A percentile compares a stretch with the other conserved stretches of the same genome.
Conservation (phyloP, 2,888 invertebrate species). For the Tetragnatha montana region DNA sequence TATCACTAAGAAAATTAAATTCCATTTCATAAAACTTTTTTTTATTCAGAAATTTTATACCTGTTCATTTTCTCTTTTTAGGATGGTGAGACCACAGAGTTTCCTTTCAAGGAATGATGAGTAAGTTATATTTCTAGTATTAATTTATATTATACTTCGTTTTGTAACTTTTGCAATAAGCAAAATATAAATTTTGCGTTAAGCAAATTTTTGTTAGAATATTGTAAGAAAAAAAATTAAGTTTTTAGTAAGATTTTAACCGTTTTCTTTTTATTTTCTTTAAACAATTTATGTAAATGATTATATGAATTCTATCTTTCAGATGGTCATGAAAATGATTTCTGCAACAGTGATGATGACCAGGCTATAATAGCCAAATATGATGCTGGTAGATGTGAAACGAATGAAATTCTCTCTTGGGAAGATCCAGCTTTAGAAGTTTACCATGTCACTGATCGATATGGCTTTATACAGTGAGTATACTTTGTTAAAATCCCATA, state of each 20-base stretch:
- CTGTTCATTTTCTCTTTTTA: slow-evolving; percentile 1
- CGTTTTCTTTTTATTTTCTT: too few relatives aligned
- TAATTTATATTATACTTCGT: neutral
- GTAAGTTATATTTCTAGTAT: slow-evolving; percentile 25
- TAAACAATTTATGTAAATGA: too few relatives aligned
- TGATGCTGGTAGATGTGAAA: slow-evolving; percentile 90
- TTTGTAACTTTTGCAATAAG: neutral
- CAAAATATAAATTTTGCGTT: too few relatives aligned
- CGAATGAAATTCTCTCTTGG: slow-evolving; percentile 83
- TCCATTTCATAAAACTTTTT: too few relatives aligned
- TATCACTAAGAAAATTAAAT: too few relatives aligned
- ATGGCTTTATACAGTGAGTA: slow-evolving; percentile 92
- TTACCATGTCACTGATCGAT: slow-evolving; percentile 84
- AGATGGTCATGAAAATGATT: slow-evolving; percentile 62
- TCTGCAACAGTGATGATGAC: slow-evolving; percentile 83
- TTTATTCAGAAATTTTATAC: neutral
- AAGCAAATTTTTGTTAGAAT: too few relatives aligned
- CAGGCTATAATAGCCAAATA: slow-evolving; percentile 94
- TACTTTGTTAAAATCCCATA: neutral
- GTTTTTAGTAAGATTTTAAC: too few relatives aligned
- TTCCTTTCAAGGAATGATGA: slow-evolving; percentile 54
- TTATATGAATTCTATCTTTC: neutral
- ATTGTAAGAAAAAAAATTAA: too few relatives aligned
- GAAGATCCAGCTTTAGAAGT: slow-evolving; percentile 72
- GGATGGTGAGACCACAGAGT: slow-evolving; percentile 44